Conservation (phyloP, 1,140 invertebrate genomes). For the Drosophila pruinosa region DNA sequence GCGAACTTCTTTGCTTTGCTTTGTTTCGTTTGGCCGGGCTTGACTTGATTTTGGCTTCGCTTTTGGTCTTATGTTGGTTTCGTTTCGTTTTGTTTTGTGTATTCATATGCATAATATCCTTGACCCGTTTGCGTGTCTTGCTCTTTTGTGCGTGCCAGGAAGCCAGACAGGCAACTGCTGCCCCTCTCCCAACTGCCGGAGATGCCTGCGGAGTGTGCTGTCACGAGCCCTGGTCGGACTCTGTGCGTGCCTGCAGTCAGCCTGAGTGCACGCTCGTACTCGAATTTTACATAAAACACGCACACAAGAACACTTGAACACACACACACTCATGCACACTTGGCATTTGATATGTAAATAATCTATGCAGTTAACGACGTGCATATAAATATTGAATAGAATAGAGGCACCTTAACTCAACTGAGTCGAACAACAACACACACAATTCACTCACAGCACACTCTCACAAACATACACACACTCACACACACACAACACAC, state of each 20-base stretch:
- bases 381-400: constrained; percentile 61
- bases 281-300: constrained; percentile 32
- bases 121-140: constrained; percentile 66
- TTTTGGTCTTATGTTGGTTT: constrained; percentile 1
- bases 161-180: constrained; percentile 21
- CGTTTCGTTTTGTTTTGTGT: constrained; percentile 17
- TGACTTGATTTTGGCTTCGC: constrained; percentile 15
- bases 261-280: neutral
- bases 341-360: constrained; percentile 66
- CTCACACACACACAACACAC: neutral
- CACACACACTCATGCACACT: constrained; percentile 2
- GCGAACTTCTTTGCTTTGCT: constrained; percentile 14
- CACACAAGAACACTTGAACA: constrained; percentile 4
- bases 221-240: no score
- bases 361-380: constrained; percentile 63
- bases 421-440: neutral
- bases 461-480: neutral
- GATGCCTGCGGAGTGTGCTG: no score
- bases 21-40: constrained; percentile 10
- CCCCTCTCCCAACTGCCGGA: no score
- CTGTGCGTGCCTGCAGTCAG: constrained; percentile 30
- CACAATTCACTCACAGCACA: no score
- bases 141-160: constrained; percentile 64
- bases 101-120: constrained; percentile 75
- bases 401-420: constrained; percentile 28